These are phyloP conservation scores for Fulica atra DNA, from an alignment of 2,113 vertebrate species.

Conservation along the genomic window DNA sequence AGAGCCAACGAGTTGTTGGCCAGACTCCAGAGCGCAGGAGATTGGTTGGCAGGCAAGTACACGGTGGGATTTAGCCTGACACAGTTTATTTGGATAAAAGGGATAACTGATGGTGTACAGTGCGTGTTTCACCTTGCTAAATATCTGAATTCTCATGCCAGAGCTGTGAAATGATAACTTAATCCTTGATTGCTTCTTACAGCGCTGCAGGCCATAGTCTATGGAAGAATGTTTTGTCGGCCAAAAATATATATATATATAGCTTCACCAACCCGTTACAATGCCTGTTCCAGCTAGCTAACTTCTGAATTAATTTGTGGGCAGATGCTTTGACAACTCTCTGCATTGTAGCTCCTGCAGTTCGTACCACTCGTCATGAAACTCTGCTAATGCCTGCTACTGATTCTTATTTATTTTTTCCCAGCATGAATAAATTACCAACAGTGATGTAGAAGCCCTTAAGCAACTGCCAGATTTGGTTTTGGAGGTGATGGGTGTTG, in stretches of 20 bases:
- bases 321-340: neutral
- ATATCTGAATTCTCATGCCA: neutral
- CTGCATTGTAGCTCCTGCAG: rapidly evolving
- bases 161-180: constrained; percentile 11
- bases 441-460: neutral
- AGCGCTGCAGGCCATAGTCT: neutral
- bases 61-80: neutral
- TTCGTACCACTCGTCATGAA: neutral
- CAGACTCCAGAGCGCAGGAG: neutral
- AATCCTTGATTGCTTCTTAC: constrained; percentile 17
- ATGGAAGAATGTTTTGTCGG: neutral
- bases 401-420: neutral
- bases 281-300: neutral
- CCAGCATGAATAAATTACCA: neutral
- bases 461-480: neutral
- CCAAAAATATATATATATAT: neutral
- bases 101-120: neutral
- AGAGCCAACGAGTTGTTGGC: neutral
- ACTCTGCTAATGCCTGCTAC: neutral
- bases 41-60: neutral
- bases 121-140: constrained; percentile 20
- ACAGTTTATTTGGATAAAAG: neutral
- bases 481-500: neutral
- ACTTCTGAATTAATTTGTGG: neutral
- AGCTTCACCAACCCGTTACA: neutral